Evolutionary conservation across 2,888 invertebrate genomes (phyloP), one percentile per base, ranked within the genome.

Genomic region (Lacanobia oleracea): DNA sequence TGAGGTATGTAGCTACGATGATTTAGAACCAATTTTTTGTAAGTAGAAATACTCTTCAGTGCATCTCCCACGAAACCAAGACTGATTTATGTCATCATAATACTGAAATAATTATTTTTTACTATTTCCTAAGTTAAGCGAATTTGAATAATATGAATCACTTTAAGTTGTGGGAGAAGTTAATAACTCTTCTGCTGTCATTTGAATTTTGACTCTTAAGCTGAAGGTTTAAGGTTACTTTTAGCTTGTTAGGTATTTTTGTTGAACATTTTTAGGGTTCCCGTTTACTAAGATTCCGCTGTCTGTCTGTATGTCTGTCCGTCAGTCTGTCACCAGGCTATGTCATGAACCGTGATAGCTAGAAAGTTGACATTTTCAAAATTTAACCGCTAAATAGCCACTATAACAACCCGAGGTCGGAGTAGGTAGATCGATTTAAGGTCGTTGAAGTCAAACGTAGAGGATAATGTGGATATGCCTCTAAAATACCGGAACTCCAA

Each of bases 351-450:
- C 27, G 27, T 27, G 27, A 27, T 43, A 43, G 43, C 43, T 43
- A 43, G 43, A 43, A 43, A 43, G 43, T 43, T 43, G 12, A 43
- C 43, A 43, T 43, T 43, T 43, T 43, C 43, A 43, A 43, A 43
- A 43, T 12, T 43, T 43, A 43, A 43, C 43, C 43, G 43, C 43
- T 43, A 43, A 43, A 43, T 43, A 43, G 43, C 43, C 43, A 43
- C 43, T 43, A 16, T 27, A 27, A 45, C 16, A 16, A 45, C 16
- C 65, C 56, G 53, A 56, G 56, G 66, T 66, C 66, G 66, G 54
- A 48, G 66, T 66, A 66, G 66, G 66, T 57, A 57, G 66, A 66
- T n/a, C n/a, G n/a, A n/a, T 66, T 66, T 66, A 66, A 45, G 56
- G 66, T 66, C 48, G 23, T 66, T 66, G 57, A 66, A 23, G 43